Percentiles rank a stretch among this genome's conserved stretches.
phyloP scores from a whole-genome alignment of 2,888 invertebrate genomes.

The Automeris io region DNA sequence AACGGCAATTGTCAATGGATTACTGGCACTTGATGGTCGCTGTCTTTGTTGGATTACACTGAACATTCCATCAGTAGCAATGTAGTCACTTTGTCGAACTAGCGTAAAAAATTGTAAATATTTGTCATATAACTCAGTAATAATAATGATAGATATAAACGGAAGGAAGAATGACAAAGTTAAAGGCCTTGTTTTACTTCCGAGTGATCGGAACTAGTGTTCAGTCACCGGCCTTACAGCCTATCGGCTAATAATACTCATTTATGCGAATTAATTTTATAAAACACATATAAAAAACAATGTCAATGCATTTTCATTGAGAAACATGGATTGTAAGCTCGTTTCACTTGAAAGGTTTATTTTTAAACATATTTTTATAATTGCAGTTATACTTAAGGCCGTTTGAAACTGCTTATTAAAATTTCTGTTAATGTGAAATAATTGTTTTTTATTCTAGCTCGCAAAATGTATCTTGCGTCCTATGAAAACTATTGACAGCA shows the following conservation, averaged over 20 bases:
- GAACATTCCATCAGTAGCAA: too few species aligned
- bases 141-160: constrained; percentile 27
- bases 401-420: neutral
- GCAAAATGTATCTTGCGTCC: too few species aligned
- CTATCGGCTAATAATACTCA: constrained; percentile 28
- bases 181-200: constrained; percentile 54
- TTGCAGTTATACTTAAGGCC: neutral
- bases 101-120: too few species aligned
- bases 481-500: too few species aligned
- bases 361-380: constrained; percentile 4
- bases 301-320: constrained; percentile 17
- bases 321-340: constrained; percentile 15
- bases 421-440: too few species aligned
- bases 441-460: too few species aligned
- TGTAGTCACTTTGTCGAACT: too few species aligned
- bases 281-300: constrained; percentile 21
- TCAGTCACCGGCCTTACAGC: constrained; percentile 30
- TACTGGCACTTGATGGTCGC: too few species aligned
- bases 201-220: constrained; percentile 44
- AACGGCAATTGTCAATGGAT: too few species aligned
- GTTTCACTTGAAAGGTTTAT: constrained; percentile 19
- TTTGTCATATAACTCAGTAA: too few species aligned
- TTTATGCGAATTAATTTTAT: constrained; percentile 14
- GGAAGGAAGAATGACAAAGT: constrained; percentile 57
- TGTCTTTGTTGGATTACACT: too few species aligned